Conservation (phyloP, 2,797 vertebrate genomes). For the Sciurus carolinensis region DNA sequence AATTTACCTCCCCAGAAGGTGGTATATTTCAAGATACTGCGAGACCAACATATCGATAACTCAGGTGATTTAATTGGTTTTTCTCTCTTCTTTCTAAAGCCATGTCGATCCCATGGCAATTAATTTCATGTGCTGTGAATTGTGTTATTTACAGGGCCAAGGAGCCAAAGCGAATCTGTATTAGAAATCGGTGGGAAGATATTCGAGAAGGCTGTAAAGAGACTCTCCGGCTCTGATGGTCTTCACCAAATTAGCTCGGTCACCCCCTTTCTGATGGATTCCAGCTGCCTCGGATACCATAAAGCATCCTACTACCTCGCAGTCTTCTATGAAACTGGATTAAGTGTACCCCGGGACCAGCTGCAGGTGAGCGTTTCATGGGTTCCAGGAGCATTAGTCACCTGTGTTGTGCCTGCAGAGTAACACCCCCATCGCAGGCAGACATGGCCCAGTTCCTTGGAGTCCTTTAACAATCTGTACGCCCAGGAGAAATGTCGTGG, state of each 20-base stretch:
- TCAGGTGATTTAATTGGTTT: constrained; percentile 81
- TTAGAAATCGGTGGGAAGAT: constrained; percentile 88
- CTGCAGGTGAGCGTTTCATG: constrained; percentile 90
- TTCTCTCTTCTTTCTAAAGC: constrained; percentile 64
- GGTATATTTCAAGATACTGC: constrained; percentile 68
- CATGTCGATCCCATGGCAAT: constrained; percentile 52
- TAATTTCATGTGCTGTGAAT: constrained; percentile 75
- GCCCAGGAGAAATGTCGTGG: neutral
- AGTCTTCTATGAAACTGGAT: constrained; percentile 92
- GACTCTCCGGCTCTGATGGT: constrained; percentile 85
- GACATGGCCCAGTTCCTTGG: neutral
- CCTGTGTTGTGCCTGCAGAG: neutral
- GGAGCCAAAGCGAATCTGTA: constrained; percentile 82
- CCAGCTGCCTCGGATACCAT: constrained; percentile 94
- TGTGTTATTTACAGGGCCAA: constrained; percentile 82
- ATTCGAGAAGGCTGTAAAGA: constrained; percentile 90
- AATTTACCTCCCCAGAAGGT: constrained; percentile 77
- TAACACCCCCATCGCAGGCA: neutral
- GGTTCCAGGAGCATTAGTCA: neutral
- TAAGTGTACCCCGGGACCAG: constrained; percentile 89
- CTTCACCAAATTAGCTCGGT: constrained; percentile 86
- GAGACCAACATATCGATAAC: constrained; percentile 75
- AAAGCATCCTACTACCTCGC: constrained; percentile 94
- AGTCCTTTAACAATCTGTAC: constrained; percentile 33
- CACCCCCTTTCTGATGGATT: constrained; percentile 89